phyloP scores from a whole-genome alignment of 2,797 vertebrate genomes.

The Platalea minor region DNA sequence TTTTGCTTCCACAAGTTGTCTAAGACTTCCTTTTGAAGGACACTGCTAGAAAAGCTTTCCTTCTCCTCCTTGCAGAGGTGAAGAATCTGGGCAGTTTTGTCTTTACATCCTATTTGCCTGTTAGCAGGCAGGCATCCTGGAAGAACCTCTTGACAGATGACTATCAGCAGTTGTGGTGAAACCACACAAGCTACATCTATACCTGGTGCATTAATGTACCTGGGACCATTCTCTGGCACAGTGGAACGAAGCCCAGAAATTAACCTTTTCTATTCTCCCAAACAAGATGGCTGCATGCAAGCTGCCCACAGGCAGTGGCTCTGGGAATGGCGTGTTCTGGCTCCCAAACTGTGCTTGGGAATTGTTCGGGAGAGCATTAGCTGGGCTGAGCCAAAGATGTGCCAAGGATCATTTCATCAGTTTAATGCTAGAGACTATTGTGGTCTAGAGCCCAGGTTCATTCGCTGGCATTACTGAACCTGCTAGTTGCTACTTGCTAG shows the following conservation, averaged over 20 bases:
- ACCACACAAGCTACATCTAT: neutral
- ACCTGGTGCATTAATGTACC: neutral
- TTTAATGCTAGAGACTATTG: neutral
- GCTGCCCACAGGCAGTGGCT: neutral
- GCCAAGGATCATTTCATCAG: neutral
- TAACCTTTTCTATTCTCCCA: neutral
- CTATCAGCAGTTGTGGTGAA: neutral
- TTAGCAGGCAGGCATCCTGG: neutral
- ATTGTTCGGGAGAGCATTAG: neutral
- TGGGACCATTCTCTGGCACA: neutral
- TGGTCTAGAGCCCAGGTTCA: neutral
- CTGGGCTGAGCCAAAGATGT: neutral
- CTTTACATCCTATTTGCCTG: neutral
- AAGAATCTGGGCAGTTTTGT: neutral
- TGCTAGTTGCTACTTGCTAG: neutral
- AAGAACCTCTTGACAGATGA: neutral
- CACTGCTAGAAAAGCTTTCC: neutral
- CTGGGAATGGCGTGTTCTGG: neutral
- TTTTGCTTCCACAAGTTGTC: neutral
- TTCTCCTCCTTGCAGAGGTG: neutral
- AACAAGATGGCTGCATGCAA: neutral
- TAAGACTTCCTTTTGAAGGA: neutral
- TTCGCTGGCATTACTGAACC: neutral
- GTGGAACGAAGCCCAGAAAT: neutral
- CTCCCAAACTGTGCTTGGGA: neutral